These are phyloP conservation scores for Pterobdella sp. DNA, from an alignment of 2,888 invertebrate species.

Conservation along the genomic window DNA sequence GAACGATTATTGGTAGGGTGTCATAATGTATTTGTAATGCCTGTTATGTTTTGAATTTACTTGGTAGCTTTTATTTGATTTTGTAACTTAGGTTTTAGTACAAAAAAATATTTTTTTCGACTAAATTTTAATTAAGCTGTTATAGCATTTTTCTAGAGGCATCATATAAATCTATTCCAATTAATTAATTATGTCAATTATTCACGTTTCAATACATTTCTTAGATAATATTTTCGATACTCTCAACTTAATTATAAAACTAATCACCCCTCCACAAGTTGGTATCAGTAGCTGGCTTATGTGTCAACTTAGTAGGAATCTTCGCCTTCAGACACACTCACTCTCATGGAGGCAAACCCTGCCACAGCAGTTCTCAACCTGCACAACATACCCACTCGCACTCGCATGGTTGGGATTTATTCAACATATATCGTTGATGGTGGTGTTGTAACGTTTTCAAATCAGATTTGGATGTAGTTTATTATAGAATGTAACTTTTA, in stretches of 20 bases:
- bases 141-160: slow-evolving; percentile 3
- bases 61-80: slow-evolving; percentile 9
- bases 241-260: not conserved
- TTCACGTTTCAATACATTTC: not conserved
- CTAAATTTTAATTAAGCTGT: not conserved
- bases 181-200: not conserved
- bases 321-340: slow-evolving; percentile 53
- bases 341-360: slow-evolving; percentile 44
- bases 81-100: not conserved
- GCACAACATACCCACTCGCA: slow-evolving; percentile 39
- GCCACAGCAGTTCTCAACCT: slow-evolving; percentile 1
- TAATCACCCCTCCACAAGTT: slow-evolving; percentile 42
- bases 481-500: no score
- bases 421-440: not conserved
- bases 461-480: not conserved
- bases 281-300: slow-evolving; percentile 56
- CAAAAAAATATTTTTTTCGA: not conserved
- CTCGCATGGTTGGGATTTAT: slow-evolving; percentile 30
- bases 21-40: not conserved
- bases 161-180: not conserved
- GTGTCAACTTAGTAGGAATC: slow-evolving; percentile 57
- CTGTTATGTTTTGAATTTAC: not conserved
- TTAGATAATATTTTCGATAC: not conserved
- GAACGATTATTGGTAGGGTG: slow-evolving; percentile 53
- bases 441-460: not conserved